Evolutionary conservation across 2,888 invertebrate species (phyloP), one percentile per base, ranked within the genome.

Genomic region (Ochropleura leucogaster): DNA sequence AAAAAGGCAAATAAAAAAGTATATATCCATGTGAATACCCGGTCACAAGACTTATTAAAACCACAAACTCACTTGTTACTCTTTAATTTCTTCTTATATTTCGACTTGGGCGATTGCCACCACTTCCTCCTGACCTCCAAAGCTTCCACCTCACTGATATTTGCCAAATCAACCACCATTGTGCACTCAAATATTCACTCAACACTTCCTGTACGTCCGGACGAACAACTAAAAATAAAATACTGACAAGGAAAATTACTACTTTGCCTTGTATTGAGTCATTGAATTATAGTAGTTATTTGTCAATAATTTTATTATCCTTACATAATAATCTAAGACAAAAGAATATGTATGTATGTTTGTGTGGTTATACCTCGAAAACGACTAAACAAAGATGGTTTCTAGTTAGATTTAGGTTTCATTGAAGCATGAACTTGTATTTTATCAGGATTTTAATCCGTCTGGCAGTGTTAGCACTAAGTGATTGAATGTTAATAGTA

Each of bases 71-170:
- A 92, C 90, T 89, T 90, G 20, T 77, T 51, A 51, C 79, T 83
- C 59, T 92, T 93, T 40, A 84, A 64, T 53, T 91, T 91, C 74
- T 91, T 91, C 78, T 89, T 93, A 72, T 91, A 91, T 53, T 92
- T 94, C 6, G 72, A 89, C 62, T 90, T 93, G 0, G 94, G 94
- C 0, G 95, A 93, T 80, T 95, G 94, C 95, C 95, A 95, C 95
- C 95, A 95, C 12, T 89, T 87, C 70, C 89, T 85, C 4, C 94
- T 88, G 1, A 94, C 94, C 74, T 94, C 94, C 51, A 93, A 87
- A 7, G 94, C 93, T 0, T 93, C 90, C 0, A 86, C 84, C 14
- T 94, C 95, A 30, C 88, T 91, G 70, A 95, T 89, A 49, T 92
- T 91, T 0, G 90, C 80, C 7, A 91, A 80, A 40, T 88, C 91